Percentiles rank a stretch among this genome's conserved stretches.
Evolutionary conservation across 1,140 invertebrate genomes (phyloP).

Genomic region (Papilio aristodemus): DNA sequence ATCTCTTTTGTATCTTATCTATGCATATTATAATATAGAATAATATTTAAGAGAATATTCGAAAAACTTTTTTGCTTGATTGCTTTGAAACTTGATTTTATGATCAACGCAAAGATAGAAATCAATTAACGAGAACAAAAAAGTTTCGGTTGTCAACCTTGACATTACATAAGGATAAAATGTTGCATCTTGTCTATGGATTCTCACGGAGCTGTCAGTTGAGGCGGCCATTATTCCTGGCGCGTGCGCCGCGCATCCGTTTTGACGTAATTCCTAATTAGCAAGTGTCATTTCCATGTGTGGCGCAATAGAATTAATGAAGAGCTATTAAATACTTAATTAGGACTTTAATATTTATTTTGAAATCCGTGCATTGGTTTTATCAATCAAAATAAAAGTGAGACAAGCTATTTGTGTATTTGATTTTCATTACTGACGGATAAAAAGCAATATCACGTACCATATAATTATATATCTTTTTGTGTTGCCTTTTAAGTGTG

Average conservation of each 20-base stretch:
- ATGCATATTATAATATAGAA: no score
- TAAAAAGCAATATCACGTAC: background rate
- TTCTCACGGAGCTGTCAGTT: slow-evolving; percentile 41
- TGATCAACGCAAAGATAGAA: no score
- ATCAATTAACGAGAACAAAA: no score
- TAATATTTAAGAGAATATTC: no score
- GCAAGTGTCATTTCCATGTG: slow-evolving; percentile 49
- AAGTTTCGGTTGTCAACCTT: background rate
- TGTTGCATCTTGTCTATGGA: slow-evolving; percentile 35
- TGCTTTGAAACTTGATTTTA: no score
- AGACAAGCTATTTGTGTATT: background rate
- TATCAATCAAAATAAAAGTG: background rate
- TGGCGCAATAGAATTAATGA: slow-evolving; percentile 22
- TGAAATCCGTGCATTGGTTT: slow-evolving; percentile 2
- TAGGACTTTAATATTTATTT: slow-evolving; percentile 17
- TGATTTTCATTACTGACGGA: background rate
- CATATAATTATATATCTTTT: background rate
- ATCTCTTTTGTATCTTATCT: no score
- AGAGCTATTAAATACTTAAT: slow-evolving; percentile 12
- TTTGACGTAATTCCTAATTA: slow-evolving; percentile 57
- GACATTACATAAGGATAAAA: background rate
- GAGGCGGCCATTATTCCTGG: slow-evolving; percentile 36
- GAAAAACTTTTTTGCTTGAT: no score
- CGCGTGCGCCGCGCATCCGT: slow-evolving; percentile 46
- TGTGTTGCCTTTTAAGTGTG: no score